Evolutionary conservation across 30 jellyfish, hydroid and myxozoan genomes (phyloP), one percentile per base, ranked within the genome.

Genomic region (Catostylus mosaicus): DNA sequence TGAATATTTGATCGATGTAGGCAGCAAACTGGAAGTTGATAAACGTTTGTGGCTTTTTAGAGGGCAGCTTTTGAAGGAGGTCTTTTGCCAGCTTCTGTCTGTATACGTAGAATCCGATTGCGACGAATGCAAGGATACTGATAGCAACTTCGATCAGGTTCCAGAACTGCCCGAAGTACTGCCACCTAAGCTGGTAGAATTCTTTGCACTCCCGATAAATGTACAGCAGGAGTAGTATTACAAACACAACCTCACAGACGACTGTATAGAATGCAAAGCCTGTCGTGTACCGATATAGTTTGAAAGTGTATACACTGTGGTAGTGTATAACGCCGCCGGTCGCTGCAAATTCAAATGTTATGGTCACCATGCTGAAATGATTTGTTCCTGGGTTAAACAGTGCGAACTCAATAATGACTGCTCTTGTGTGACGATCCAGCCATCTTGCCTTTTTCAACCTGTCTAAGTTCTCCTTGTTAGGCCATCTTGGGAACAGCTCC

Each of bases 11-110:
- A 45, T 94, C 97, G 89, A 97, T 89, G 83, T 94, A 88, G 31
- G 99, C 91, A 7, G 99, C 99, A 57, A 94, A 94, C 77, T 94
- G 99, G 62, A 94, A 88, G 80, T 94, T 94, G 75, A 94, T 94
- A 70, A 88, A 94, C 11, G 76, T 61, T 24, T 94, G 65, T 14
- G 96, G 97, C 66, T 79, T 64, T 57, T 88, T 94, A 35, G 88
- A 85, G 11, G 99, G 99, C 63, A 94, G 83, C 50, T 79, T 70
- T 31, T 57, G 24, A 47, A 88, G 91, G 51, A 94, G 86, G 51
- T 87, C 97, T 16, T 48, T 74, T 23, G 96, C 99, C 33, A 94
- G 91, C 35, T 75, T 88, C 52, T 83, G 97, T 12, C 97, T 77
- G 72, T 87, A 94, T 61, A 88, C 85, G 67, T 87, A 88, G 74